Evolutionary conservation across 2,888 invertebrate species (phyloP), one percentile per base, ranked within the genome.

Genomic region (Cryptus armator): DNA sequence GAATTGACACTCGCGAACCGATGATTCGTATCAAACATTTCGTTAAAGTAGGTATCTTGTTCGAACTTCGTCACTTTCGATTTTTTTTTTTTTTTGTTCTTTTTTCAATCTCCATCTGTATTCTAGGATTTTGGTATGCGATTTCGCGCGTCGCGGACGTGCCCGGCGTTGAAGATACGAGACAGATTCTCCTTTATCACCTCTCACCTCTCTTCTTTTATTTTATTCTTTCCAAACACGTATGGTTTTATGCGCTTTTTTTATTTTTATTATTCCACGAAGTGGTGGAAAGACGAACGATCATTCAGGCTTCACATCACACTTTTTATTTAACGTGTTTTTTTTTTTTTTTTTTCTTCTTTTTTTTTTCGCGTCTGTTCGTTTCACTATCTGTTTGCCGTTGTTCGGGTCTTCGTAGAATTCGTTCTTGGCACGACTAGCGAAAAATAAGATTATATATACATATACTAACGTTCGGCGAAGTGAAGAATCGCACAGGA

Each of bases 151-250:
- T 3, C 0, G 64, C 19, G 59, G 53, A 80, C 83, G 83, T 76
- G 80, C 56, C 56, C 46, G 32, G 78, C 66, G 76, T 84, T 48
- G 70, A 29, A 24, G 59, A 66, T 72, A 56, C 64, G 43, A 51
- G 19, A 48, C 44, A 68, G 37, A 56, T 53, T 46, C 37, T 80
- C 70, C 75, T 84, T 83, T 71, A 66, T 80, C 71, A 43, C 70
- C 70, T 67, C 48, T 74, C 78, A 77, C 72, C 48, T 37, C 10
- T 43, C 43, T 71, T 43, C 43, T 71, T 62, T 78, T 78, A 64
- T 51, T 79, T 79, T 83, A 64, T 83, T 79, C 53, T 79, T 70
- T 75, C 70, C 70, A 79, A 79, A 79, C 79, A 83, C 83, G 78
- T 79, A 78, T 62, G 51, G 51, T 48, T 76, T 71, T 56, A 16